These are phyloP conservation scores for Siderastrea radians DNA, from an alignment of 92 coral and sea anemone genomes.

Conservation along the genomic window DNA sequence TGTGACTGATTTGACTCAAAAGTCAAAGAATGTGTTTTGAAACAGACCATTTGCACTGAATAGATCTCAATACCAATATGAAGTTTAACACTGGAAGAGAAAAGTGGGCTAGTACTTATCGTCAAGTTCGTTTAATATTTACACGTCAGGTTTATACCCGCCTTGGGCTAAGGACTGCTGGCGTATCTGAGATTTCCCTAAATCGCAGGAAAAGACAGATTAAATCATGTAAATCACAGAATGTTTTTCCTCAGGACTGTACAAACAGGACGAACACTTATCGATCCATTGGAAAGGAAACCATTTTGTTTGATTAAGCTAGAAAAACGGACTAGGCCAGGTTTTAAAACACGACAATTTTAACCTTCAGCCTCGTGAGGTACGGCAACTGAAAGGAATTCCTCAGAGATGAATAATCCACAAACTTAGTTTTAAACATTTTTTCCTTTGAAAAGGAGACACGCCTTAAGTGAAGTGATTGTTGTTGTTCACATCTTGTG, in stretches of 20 bases:
- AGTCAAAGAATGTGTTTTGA: background rate
- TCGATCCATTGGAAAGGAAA: background rate
- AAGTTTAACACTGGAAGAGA: no score
- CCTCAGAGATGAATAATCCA: background rate
- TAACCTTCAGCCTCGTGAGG: background rate
- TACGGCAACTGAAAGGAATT: background rate
- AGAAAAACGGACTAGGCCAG: background rate
- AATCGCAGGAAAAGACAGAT: background rate
- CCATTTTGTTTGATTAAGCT: background rate
- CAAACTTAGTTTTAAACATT: background rate
- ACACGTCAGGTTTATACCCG: background rate
- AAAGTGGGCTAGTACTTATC: background rate
- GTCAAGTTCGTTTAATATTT: background rate
- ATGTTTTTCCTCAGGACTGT: background rate
- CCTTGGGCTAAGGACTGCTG: background rate
- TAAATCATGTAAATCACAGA: background rate
- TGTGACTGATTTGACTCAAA: no score
- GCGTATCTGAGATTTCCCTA: background rate
- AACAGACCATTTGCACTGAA: background rate
- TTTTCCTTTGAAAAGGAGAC: background rate
- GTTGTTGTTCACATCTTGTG: background rate
- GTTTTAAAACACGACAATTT: background rate
- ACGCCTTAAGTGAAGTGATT: no score
- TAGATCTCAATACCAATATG: background rate
- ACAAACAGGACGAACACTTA: background rate